Conservation (phyloP, 1,140 invertebrate species). For the Octopus bimaculoides region DNA sequence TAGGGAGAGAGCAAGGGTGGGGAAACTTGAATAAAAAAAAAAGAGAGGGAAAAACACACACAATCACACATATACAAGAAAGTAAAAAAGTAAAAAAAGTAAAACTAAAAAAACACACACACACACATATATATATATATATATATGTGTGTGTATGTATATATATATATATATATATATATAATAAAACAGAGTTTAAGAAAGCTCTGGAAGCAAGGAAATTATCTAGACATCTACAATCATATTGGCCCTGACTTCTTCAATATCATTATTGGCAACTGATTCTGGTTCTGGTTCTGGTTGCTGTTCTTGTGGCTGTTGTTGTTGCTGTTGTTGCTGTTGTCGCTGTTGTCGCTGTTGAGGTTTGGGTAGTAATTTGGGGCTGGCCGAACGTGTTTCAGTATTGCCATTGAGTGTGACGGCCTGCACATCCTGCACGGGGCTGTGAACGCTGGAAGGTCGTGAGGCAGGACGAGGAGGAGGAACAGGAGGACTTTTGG, state of each 20-base stretch:
- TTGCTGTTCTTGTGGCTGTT: neutral
- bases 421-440: neutral
- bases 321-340: neutral
- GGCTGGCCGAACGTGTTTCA: neutral
- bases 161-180: neutral
- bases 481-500: neutral
- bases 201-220: neutral
- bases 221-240: neutral
- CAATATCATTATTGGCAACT: neutral
- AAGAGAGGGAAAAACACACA: neutral
- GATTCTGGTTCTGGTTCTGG: neutral
- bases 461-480: constrained; percentile 2
- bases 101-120: neutral
- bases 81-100: neutral
- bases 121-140: neutral
- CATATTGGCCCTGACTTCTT: neutral
- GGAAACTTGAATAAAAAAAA: neutral
- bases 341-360: neutral
- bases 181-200: neutral
- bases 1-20: neutral
- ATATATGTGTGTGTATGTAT: neutral
- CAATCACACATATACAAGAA: neutral
- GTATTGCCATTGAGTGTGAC: too few relatives aligned
- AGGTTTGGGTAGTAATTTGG: neutral
- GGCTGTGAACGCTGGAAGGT: neutral